Percentiles rank a stretch among this genome's conserved stretches.
phyloP scores from a whole-genome alignment of 2,113 vertebrate species.

The Lipotes vexillifer region DNA sequence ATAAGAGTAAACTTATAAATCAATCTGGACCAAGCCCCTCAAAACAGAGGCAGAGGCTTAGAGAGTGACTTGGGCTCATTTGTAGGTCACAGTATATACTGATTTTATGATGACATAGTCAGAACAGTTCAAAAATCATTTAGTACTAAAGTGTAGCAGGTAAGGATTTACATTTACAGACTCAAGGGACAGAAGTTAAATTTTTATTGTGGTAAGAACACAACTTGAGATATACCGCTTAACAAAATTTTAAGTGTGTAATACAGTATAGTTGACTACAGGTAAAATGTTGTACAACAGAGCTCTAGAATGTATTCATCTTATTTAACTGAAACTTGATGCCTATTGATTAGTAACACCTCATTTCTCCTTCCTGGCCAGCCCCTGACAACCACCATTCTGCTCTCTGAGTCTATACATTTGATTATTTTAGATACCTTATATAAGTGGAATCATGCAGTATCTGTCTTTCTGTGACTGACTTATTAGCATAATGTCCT shows the following conservation, averaged over 20 bases:
- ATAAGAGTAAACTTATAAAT: too few relatives aligned
- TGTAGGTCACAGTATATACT: too few relatives aligned
- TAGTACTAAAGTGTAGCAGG: neutral
- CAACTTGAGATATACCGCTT: neutral
- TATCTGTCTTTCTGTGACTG: neutral
- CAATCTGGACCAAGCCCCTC: too few relatives aligned
- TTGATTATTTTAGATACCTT: neutral
- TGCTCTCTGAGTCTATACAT: neutral
- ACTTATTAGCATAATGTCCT: neutral
- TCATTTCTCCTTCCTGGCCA: too few relatives aligned
- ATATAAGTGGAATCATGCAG: neutral
- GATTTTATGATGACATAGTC: neutral
- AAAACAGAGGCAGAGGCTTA: neutral
- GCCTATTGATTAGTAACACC: neutral
- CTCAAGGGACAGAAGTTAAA: neutral
- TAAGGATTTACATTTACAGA: neutral
- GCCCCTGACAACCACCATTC: neutral
- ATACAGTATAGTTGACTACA: neutral
- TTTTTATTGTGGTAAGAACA: neutral
- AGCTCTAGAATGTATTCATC: neutral
- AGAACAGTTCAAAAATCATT: neutral
- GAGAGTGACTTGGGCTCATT: neutral
- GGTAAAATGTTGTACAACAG: neutral
- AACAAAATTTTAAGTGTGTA: neutral
- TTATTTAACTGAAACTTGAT: neutral